Conservation (phyloP, 2,797 vertebrate species). For the Darevskia mixta region DNA sequence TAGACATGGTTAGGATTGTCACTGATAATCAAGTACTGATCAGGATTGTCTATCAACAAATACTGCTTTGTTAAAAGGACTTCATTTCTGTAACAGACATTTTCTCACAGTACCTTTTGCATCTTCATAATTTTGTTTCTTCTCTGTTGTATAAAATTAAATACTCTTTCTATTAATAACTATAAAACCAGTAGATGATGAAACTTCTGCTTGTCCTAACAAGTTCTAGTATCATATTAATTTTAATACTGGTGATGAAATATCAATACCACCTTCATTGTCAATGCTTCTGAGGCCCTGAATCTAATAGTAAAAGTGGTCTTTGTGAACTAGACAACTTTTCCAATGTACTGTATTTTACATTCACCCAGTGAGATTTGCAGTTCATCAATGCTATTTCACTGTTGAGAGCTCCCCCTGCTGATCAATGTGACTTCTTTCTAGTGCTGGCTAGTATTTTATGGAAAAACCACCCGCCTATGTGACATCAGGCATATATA, state of each 20-base stretch:
- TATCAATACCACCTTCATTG: background rate
- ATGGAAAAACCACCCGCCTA: constrained; percentile 7
- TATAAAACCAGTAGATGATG: background rate
- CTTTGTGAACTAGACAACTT: background rate
- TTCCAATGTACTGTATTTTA: background rate
- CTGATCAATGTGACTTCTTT: background rate
- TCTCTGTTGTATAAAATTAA: background rate
- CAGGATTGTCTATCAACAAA: background rate
- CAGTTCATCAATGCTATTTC: background rate
- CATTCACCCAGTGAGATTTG: background rate
- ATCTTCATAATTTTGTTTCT: background rate
- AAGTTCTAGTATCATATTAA: background rate
- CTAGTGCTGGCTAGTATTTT: background rate
- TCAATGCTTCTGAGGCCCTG: background rate
- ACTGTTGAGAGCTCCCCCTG: constrained; percentile 39
- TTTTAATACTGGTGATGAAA: too few relatives aligned
- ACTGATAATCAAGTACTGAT: background rate
- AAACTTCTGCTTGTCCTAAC: background rate
- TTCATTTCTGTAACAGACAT: background rate
- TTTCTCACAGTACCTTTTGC: background rate
- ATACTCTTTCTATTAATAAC: background rate
- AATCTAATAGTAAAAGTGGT: background rate
- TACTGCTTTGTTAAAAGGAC: background rate
- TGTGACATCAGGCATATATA: constrained; percentile 18
- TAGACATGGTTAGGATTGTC: too few relatives aligned